phyloP scores from a whole-genome alignment of 2,797 vertebrate genomes.

The Rousettus madagascariensis region DNA sequence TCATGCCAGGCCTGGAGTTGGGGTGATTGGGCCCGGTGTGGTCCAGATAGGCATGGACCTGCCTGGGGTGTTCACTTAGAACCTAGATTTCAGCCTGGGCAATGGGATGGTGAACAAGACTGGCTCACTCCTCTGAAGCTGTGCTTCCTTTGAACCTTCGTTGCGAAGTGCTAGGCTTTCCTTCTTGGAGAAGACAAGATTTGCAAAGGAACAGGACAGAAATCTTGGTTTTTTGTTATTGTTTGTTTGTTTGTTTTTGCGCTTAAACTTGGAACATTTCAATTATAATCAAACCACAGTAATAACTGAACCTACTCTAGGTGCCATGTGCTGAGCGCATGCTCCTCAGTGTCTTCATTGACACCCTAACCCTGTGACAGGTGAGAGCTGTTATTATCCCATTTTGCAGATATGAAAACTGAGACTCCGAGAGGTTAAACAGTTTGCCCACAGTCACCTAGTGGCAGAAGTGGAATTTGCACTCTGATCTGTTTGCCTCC shows the following conservation, averaged over 20 bases:
- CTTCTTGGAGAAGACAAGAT: background rate
- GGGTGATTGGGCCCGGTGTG: background rate
- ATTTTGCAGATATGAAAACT: background rate
- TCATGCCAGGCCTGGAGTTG: background rate
- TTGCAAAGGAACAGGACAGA: background rate
- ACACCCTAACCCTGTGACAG: background rate
- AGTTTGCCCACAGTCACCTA: accelerated
- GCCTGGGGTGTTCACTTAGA: background rate
- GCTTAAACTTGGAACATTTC: background rate
- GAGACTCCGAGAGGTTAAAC: background rate
- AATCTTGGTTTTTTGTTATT: background rate
- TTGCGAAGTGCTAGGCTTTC: background rate
- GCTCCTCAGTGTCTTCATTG: background rate
- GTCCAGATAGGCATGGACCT: background rate
- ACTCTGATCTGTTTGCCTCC: background rate
- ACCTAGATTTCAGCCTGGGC: background rate
- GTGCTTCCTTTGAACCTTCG: background rate
- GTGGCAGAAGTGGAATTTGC: background rate
- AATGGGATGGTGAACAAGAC: background rate
- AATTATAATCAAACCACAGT: background rate
- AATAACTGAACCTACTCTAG: background rate
- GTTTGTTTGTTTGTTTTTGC: background rate
- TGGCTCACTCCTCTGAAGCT: background rate
- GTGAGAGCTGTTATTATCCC: background rate
- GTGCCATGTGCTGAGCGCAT: accelerated